Evolutionary conservation across 2,888 invertebrate genomes (phyloP), one percentile per base, ranked within the genome.

Genomic region (Leptarthrus brevirostris): DNA sequence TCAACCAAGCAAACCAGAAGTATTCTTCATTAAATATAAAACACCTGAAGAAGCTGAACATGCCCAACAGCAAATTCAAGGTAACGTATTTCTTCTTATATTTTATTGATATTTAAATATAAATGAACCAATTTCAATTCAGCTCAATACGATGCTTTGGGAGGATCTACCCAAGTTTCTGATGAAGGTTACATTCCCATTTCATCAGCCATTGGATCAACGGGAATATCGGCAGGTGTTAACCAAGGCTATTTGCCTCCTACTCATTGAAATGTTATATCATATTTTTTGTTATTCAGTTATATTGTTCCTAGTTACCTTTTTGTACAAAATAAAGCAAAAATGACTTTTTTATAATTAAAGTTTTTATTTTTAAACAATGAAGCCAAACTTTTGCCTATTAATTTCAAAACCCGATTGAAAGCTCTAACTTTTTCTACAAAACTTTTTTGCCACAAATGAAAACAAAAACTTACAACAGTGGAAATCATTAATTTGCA

Each of bases 201-300:
- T n/a, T 52, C 72, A 12, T 76, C 75, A 34, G 75, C 74, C 3
- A 58, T 64, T n/a, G 75, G 75, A 86, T 86, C 86, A 93, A 93
- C 40, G 4, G 54, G 70, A 34, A 44, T 34, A 34, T 34, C n/a
- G 5, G 47, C 92, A 93, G 86, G 14, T 24, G n/a, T 22, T 34
- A 69, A 18, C 20, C 70, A 54, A 24, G 70, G 52, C 14, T 71
- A 71, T 40, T 26, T 71, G 26, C 70, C 70, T 36, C 70, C 70
- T 54, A 54, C 36, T 20, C 70, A 71, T 4, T 54, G 22, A 71
- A 18, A 8, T 71, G 3, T 24, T 18, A 36, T 36, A 40, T 22
- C 20, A 18, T 3, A 12, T 36, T 18, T 16, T 12, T 40, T 61
- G 36, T 64, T 64, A 14, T 44, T 47, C 24, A 34, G 36, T 56